A percentile compares a stretch with the other conserved stretches of the same genome.
phyloP scores from a whole-genome alignment of 2,797 vertebrate species.

The Myiothlypis coronata region DNA sequence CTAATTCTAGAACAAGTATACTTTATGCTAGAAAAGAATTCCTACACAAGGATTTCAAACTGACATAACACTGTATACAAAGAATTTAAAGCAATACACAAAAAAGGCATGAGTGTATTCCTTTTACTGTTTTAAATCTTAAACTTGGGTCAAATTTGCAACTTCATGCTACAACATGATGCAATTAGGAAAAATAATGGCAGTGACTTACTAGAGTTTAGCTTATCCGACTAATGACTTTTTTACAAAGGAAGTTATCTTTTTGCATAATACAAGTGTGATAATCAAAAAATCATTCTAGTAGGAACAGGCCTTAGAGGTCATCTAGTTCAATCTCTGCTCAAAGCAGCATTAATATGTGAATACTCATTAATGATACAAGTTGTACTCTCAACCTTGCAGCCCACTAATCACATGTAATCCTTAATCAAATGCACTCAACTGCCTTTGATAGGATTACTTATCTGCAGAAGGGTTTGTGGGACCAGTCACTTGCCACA shows the following conservation, averaged over 20 bases:
- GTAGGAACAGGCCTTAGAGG: not conserved
- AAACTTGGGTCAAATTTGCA: not conserved
- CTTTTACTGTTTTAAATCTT: not conserved
- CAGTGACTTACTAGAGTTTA: not conserved
- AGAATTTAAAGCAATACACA: not conserved
- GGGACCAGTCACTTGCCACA: not conserved
- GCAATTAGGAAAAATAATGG: not conserved
- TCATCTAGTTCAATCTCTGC: not conserved
- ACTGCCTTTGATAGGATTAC: conserved; percentile 40
- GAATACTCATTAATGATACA: not conserved
- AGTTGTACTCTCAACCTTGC: not conserved
- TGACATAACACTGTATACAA: not conserved
- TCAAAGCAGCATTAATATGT: not conserved
- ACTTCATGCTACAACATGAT: not conserved
- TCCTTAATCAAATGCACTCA: conserved; percentile 41
- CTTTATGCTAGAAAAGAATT: not conserved
- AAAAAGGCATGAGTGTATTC: not conserved
- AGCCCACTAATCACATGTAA: conserved; percentile 6
- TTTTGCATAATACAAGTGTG: not conserved
- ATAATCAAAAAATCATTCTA: not conserved
- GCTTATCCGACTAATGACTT: not conserved
- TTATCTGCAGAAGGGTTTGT: conserved; percentile 1
- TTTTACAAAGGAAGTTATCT: not conserved
- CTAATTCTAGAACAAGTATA: not conserved
- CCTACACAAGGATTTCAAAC: not conserved